Base-by-base conservation (phyloP, 2,113 vertebrate species). In the Toxostoma redivivum region DNA sequence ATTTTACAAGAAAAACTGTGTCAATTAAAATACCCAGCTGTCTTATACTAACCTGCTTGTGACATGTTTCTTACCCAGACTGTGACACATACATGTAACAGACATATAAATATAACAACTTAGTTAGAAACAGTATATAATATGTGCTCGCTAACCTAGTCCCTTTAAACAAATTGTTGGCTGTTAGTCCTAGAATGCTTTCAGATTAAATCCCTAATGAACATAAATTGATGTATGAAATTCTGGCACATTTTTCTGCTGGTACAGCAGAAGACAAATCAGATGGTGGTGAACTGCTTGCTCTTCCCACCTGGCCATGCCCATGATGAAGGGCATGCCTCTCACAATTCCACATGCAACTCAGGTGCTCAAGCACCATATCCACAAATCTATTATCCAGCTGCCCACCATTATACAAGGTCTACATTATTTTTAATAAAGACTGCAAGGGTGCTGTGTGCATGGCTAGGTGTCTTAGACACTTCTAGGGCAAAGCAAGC, bases 121-220 rank as follows among this genome's bases (percentile, higher is more conserved):
- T 45, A 19, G 25, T 37, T 76, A 62, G 50, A 58, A 64, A 30
- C 28, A 27, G 33, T 38, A 25, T 62, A 37, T 51, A 42, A 24
- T n/a, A 30, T 15, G 16, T 42, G 35, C 33, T 76, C 83, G 58
- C 79, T 88, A 50, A 83, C 44, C 44, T 31, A 33, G 51, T 40
- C 80, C 38, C 74, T 93, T 81, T 65, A 84, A 92, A 93, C 24
- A 92, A 88, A 90, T 71, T 65, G 60, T 48, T 78, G 60, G 35
- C 72, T 81, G 42, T 94, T 92, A 92, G 56, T 92, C 60, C 70
- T 37, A 64, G 31, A 80, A 93, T 12, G 76, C 76, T 90, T 86
- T 94, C 72, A 79, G 48, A 48, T 94, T 74, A 81, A 92, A 84
- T 77, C 64, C 38, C 79, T 71, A 86, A 92, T 81, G 90, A 65